A percentile compares a stretch with the other conserved stretches of the same genome.
phyloP scores from a whole-genome alignment of 2,797 vertebrate species.

The Simalia tracyae region DNA sequence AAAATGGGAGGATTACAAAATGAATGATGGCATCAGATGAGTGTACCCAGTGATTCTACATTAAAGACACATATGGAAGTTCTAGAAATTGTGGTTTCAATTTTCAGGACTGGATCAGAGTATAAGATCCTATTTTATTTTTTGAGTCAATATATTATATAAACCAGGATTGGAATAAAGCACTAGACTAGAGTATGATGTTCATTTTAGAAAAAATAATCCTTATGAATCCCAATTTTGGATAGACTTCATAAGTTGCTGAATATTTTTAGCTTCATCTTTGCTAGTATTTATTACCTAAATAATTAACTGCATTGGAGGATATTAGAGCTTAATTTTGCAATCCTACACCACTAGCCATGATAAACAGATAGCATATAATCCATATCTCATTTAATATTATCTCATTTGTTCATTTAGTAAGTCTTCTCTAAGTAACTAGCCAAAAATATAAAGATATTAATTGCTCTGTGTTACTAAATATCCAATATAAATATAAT shows the following conservation, averaged over 20 bases:
- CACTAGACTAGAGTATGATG: neutral
- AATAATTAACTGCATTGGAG: slow-evolving; percentile 43
- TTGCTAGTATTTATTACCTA: slow-evolving; percentile 43
- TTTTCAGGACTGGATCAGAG: neutral
- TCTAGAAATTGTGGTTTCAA: neutral
- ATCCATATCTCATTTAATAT: slow-evolving; percentile 50
- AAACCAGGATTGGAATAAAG: neutral
- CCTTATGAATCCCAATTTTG: neutral
- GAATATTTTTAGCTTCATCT: slow-evolving; percentile 25
- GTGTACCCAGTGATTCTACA: neutral
- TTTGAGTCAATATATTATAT: neutral
- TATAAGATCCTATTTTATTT: neutral
- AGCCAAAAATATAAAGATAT: neutral
- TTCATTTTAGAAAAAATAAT: neutral
- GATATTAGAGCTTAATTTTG: slow-evolving; percentile 46
- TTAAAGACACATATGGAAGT: neutral
- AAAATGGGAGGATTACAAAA: neutral
- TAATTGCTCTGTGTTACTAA: no score
- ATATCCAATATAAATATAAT: no score
- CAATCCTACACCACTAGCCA: slow-evolving; percentile 58
- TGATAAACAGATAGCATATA: slow-evolving; percentile 63
- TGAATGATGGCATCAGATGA: neutral
- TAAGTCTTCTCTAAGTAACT: neutral
- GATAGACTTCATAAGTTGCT: neutral
- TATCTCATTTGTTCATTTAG: neutral